A percentile compares a stretch with the other conserved stretches of the same genome.
Evolutionary conservation across 2,113 vertebrate genomes (phyloP).

Genomic region (Alectura lathami): DNA sequence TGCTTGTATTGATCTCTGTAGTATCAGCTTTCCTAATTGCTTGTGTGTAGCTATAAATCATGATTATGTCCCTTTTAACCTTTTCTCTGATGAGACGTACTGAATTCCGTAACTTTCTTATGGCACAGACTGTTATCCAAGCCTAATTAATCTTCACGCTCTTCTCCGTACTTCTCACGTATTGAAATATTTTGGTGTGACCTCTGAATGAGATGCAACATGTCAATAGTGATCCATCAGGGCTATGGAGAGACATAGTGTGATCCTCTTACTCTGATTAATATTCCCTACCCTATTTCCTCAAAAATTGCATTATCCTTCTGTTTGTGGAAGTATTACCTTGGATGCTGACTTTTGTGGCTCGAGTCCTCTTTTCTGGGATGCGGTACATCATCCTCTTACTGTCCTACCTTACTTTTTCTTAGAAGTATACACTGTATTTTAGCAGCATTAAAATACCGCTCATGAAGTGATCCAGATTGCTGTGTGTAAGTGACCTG

Average conservation of each 20-base stretch:
- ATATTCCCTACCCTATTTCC: neutral
- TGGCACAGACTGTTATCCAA: neutral
- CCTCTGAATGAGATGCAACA: neutral
- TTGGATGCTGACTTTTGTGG: neutral
- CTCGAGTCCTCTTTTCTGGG: neutral
- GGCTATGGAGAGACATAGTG: neutral
- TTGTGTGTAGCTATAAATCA: constrained; percentile 42
- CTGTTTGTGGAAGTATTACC: neutral
- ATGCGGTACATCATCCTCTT: neutral
- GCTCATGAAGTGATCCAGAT: constrained; percentile 33
- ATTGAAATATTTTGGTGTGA: constrained; percentile 8
- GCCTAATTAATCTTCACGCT: neutral
- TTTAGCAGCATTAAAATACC: constrained; percentile 27
- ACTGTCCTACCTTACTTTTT: neutral
- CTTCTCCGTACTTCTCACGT: neutral
- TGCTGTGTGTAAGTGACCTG: constrained; percentile 38
- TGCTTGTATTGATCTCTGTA: constrained; percentile 59
- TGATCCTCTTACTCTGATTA: neutral
- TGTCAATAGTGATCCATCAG: constrained; percentile 13
- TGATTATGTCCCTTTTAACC: constrained; percentile 63
- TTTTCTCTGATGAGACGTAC: constrained; percentile 53
- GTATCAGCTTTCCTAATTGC: constrained; percentile 63
- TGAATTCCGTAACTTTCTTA: constrained; percentile 58
- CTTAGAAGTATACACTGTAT: neutral
- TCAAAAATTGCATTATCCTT: neutral